phyloP scores from a whole-genome alignment of 1,140 invertebrate species.

The Psix sp. region DNA sequence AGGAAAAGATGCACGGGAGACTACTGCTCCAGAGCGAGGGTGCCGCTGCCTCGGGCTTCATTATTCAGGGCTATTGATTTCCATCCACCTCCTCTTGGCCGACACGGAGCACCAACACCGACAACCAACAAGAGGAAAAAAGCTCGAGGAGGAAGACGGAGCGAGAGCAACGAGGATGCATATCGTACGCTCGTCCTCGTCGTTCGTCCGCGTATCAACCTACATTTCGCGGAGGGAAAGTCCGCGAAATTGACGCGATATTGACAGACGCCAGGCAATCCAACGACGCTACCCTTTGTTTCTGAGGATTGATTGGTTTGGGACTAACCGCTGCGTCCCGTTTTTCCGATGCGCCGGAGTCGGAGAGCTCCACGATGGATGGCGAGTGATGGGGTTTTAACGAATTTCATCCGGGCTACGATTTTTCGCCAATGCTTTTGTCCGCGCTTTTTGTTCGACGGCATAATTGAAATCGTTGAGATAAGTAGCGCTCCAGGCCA shows the following conservation, averaged over 20 bases:
- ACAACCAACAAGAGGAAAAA: conserved; percentile 46
- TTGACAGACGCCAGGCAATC: conserved; percentile 32
- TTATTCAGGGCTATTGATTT: conserved; percentile 77
- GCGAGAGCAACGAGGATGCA: conserved; percentile 31
- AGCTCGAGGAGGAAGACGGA: conserved; percentile 45
- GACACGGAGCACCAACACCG: conserved; percentile 65
- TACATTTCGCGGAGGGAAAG: conserved; percentile 33
- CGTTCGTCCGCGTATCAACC: conserved; percentile 46
- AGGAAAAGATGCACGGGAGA: conserved; percentile 58
- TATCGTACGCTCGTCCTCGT: conserved; percentile 50
- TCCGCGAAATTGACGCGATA: conserved; percentile 39
- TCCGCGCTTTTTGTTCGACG: too few species aligned
- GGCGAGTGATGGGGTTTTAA: conserved; percentile 15
- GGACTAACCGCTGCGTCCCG: conserved; percentile 18
- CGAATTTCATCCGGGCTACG: conserved; percentile 17
- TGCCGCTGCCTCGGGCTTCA: conserved; percentile 69
- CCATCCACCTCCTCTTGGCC: conserved; percentile 70
- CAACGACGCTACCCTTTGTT: conserved; percentile 18
- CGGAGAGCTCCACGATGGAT: conserved; percentile 15
- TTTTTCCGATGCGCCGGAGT: conserved; percentile 31
- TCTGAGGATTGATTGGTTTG: conserved; percentile 41
- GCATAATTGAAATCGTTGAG: too few species aligned
- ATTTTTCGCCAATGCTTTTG: too few species aligned
- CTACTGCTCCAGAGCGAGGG: conserved; percentile 57
- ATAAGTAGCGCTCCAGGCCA: too few species aligned